Evolutionary conservation across 2,797 vertebrate genomes (phyloP), one percentile per base, ranked within the genome.

Genomic region (Xenentodon cancila): DNA sequence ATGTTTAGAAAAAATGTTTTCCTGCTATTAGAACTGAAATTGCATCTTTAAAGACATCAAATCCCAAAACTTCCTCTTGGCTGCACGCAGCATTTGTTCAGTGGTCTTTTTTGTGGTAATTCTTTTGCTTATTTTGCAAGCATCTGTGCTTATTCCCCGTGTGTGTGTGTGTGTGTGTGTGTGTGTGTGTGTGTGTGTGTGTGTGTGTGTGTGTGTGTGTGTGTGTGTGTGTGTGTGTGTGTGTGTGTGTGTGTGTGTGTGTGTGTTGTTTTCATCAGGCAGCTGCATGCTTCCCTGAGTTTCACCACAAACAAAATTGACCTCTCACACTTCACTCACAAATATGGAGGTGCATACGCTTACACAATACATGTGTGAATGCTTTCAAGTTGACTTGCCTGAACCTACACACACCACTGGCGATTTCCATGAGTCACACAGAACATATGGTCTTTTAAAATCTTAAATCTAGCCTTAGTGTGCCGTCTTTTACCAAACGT

Each of bases 271-370:
- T 19, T 75, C 76, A 67, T 34, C 34, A 12, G 9, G 67, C 79
- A 80, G 77, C 77, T 86, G 77, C 51, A 21, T 45, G 51, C 18
- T n/a, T 85, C 77, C 72, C 81, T 81, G 54, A 71, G 32, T 47
- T 63, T 52, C 53, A n/a, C 21, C 44, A 37, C 50, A 53, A 18
- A 73, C 52, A 19, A 25, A 7, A 18, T 9, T 47, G 37, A 64
- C 60, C 51, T 60, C 53, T 54, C 9, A 53, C 32, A 5, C 27
- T n/a, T 30, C 25, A 55, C 25, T 9, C 32, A 40, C 22, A 51
- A 19, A 48, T 2, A 21, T 19, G 3, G 12, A 55, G 7, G 9
- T 19, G 27, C 40, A 59, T 68, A 54, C 72, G 71, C 53, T 17
- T 19, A 44, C 30, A 64, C 58, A 37, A 55, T 15, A 42, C 5